phyloP scores from a whole-genome alignment of 2,113 vertebrate genomes.

The Leptodactylus fuscus region DNA sequence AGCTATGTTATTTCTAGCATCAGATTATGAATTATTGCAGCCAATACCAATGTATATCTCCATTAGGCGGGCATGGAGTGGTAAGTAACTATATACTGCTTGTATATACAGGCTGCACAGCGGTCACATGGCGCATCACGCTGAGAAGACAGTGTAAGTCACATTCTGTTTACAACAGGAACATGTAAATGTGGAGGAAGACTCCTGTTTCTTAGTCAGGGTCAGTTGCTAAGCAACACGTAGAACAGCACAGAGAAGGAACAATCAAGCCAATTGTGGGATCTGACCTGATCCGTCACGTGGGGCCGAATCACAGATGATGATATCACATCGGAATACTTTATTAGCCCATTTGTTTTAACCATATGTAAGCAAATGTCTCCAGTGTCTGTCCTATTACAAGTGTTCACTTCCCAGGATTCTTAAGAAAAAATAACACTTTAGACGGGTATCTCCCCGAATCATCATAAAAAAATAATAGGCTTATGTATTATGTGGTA shows the following conservation, averaged over 20 bases:
- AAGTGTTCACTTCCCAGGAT: neutral
- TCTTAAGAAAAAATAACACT: neutral
- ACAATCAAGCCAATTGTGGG: constrained; percentile 37
- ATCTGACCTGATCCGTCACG: constrained; percentile 28
- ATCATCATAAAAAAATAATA: neutral
- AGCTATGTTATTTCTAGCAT: no score
- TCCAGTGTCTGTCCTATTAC: neutral
- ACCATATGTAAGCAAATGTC: neutral
- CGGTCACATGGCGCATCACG: neutral
- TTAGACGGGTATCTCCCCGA: neutral
- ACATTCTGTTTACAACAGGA: constrained; percentile 27
- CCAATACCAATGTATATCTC: no score
- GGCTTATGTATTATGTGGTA: neutral
- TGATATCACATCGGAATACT: neutral
- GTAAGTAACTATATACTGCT: no score
- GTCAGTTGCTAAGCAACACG: constrained; percentile 43
- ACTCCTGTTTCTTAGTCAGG: neutral
- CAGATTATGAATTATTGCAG: no score
- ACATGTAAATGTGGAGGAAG: constrained; percentile 44
- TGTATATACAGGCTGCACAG: neutral
- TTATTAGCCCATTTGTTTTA: neutral
- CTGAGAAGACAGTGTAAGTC: neutral
- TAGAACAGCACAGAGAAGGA: constrained; percentile 4
- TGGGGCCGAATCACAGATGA: neutral
- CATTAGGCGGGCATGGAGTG: no score